Evolutionary conservation across 2,888 invertebrate species (phyloP), one percentile per base, ranked within the genome.

Genomic region (Caenorhabditis wallacei): DNA sequence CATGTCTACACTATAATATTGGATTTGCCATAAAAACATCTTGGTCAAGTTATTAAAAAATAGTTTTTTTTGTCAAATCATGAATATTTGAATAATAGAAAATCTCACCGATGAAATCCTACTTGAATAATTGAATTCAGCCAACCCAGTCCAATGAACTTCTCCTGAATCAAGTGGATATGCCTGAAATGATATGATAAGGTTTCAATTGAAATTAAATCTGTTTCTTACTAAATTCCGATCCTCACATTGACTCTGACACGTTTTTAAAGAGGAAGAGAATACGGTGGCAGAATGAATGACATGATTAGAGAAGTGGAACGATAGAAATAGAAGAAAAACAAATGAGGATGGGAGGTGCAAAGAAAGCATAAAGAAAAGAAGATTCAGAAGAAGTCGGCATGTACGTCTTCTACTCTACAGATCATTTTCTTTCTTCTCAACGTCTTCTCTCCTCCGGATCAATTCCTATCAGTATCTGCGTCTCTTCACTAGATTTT

Each of bases 211-310:
- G n/a, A 35, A 35, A 7, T 10, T 35, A 4, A 7, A 35, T 35
- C 40, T 13, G 2, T 40, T 40, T 40, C 53, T 59, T 54, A 90
- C 90, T 82, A 90, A 82, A 82, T 89, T 90, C 46, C 85, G 63
- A 48, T 89, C 89, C n/a, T 87, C 78, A 61, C 90, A 90, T 56
- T 89, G 89, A 53, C 85, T 86, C 70, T 87, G 85, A 70, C 89
- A 90, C 11, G 80, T 72, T 68, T 90, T 89, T 37, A 88, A 66
- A 2, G 88, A 88, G 16, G 87, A 87, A 11, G 88, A 88, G 80
- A 89, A 88, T 18, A 89, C 86, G 11, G 89, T 89, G 13, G 87
- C 85, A 1, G 80, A 40, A n/a, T 64, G 8, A 30, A 59, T 8
- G 53, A n/a, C 30, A 35, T 26, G 13, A 46, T 46, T 4, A 46